These are phyloP conservation scores for Pangasius sanitwongsei DNA, from an alignment of 2,797 vertebrate species.

Conservation along the genomic window DNA sequence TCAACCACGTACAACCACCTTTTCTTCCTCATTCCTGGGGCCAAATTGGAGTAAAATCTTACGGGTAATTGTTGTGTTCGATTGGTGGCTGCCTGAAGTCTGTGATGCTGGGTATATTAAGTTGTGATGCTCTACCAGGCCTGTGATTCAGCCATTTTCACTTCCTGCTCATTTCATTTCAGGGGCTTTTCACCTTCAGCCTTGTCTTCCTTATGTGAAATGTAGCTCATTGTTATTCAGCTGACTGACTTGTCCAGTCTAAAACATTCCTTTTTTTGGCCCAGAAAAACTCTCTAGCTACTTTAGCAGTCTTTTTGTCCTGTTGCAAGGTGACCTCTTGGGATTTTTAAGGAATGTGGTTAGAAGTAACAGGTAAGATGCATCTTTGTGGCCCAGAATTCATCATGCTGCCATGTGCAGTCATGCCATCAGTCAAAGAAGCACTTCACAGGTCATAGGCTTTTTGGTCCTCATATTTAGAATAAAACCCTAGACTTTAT, in stretches of 20 bases:
- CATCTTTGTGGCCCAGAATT: neutral
- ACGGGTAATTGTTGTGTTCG: neutral
- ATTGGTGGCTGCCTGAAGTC: neutral
- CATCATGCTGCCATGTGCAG: neutral
- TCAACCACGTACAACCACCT: neutral
- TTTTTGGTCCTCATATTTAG: neutral
- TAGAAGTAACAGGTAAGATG: slow-evolving; percentile 1
- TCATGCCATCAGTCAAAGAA: slow-evolving; percentile 4
- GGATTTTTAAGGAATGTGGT: neutral
- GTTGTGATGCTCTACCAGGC: neutral
- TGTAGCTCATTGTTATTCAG: slow-evolving; percentile 13
- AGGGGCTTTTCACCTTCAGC: neutral
- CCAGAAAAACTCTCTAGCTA: neutral
- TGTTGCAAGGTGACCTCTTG: neutral
- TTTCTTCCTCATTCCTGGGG: neutral
- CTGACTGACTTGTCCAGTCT: slow-evolving; percentile 12
- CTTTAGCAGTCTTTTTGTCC: neutral
- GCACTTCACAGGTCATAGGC: neutral
- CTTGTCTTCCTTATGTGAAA: neutral
- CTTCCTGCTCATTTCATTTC: slow-evolving; percentile 5
- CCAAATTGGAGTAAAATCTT: neutral
- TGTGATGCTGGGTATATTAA: neutral
- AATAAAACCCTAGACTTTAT: neutral
- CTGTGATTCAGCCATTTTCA: neutral
- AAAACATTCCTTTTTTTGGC: slow-evolving; percentile 5